Evolutionary conservation across 2,113 vertebrate genomes (phyloP).

Genomic region (Bufo gargarizans): DNA sequence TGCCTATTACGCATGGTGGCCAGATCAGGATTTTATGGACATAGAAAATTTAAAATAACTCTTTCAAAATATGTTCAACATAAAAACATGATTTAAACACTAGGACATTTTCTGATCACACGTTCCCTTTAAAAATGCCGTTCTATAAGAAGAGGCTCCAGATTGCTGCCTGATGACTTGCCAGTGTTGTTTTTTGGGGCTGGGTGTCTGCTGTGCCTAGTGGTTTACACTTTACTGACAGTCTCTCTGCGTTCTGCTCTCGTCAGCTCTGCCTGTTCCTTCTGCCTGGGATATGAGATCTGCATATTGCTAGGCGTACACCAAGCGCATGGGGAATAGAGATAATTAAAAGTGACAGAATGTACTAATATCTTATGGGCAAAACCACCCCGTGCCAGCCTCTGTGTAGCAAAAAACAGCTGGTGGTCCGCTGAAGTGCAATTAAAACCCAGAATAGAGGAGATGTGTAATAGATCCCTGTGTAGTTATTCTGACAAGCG

Average conservation of each 20-base stretch:
- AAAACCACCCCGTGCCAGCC: slow-evolving; percentile 39
- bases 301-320: slow-evolving; percentile 48
- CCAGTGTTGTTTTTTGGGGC: slow-evolving; percentile 24
- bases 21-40: too few relatives aligned
- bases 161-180: slow-evolving; percentile 38
- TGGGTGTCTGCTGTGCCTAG: slow-evolving; percentile 9
- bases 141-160: slow-evolving; percentile 13
- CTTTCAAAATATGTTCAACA: too few relatives aligned
- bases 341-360: slow-evolving; percentile 58
- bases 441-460: slow-evolving; percentile 38
- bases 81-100: too few relatives aligned
- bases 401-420: slow-evolving; percentile 43
- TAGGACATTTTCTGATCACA: too few relatives aligned
- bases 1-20: too few relatives aligned
- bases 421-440: slow-evolving; percentile 52
- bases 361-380: slow-evolving; percentile 57
- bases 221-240: slow-evolving; percentile 46
- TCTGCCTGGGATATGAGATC: slow-evolving; percentile 51
- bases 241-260: slow-evolving; percentile 17
- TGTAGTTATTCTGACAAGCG: slow-evolving; percentile 30
- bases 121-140: neutral
- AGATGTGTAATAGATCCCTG: slow-evolving; percentile 40
- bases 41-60: too few relatives aligned
- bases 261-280: slow-evolving; percentile 6
- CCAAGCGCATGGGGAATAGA: slow-evolving; percentile 23